Percentiles rank a stretch among this genome's conserved stretches.
phyloP scores from a whole-genome alignment of 2,113 vertebrate genomes.

The Orthonyx spaldingii region DNA sequence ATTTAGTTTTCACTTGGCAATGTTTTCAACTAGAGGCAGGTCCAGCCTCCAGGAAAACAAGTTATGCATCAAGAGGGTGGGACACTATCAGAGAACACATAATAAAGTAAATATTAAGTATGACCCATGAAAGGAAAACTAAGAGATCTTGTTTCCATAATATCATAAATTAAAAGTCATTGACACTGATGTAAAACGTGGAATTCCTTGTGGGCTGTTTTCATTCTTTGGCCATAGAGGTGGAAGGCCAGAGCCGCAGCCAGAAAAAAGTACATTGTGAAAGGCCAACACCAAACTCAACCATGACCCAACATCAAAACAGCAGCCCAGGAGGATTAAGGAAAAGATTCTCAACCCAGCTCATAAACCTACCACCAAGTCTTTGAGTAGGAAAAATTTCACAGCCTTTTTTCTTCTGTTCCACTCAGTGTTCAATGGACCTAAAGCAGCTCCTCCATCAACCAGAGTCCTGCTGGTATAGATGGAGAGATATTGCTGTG shows the following conservation, averaged over 20 bases:
- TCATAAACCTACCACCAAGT: neutral
- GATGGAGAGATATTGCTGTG: neutral
- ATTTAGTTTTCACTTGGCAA: constrained; percentile 1
- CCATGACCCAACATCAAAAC: neutral
- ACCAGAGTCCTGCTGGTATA: neutral
- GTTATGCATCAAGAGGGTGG: constrained; percentile 46
- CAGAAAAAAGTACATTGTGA: neutral
- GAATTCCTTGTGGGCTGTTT: neutral
- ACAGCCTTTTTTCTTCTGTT: neutral
- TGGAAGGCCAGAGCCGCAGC: neutral
- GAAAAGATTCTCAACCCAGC: neutral
- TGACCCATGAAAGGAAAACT: neutral
- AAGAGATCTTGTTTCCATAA: neutral
- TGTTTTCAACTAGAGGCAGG: constrained; percentile 25
- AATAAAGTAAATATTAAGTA: constrained; percentile 31
- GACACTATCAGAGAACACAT: constrained; percentile 31
- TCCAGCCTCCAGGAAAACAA: constrained; percentile 47
- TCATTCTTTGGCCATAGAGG: neutral
- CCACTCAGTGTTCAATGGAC: neutral
- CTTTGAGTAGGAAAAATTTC: neutral
- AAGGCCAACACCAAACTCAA: neutral
- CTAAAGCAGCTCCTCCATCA: neutral
- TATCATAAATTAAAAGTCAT: neutral
- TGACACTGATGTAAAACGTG: neutral
- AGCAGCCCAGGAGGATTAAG: neutral